Evolutionary conservation across 2,113 vertebrate species (phyloP).

Genomic region (Tonatia bakeri): DNA sequence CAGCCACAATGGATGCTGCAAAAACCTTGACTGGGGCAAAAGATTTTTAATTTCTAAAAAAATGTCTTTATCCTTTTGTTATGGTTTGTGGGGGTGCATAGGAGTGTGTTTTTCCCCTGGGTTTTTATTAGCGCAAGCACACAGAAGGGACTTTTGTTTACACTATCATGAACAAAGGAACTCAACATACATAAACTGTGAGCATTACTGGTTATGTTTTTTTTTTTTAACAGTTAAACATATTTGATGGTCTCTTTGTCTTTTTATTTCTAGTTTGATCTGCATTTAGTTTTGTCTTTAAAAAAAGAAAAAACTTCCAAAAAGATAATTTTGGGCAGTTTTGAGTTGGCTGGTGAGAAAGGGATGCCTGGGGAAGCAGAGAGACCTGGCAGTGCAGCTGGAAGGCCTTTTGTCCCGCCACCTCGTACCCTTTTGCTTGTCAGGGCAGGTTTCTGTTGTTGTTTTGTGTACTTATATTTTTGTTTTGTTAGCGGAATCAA

Average conservation of each 20-base stretch:
- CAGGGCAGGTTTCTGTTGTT: neutral
- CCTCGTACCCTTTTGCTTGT: neutral
- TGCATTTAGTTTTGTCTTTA: conserved; percentile 76
- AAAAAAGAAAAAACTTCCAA: conserved; percentile 54
- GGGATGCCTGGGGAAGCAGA: conserved; percentile 78
- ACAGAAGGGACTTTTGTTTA: conserved; percentile 78
- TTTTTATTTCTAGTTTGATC: conserved; percentile 78
- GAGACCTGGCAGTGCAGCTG: conserved; percentile 75
- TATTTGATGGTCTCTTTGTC: conserved; percentile 71
- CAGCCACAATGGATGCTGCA: conserved; percentile 73
- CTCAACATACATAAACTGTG: conserved; percentile 81
- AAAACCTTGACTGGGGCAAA: conserved; percentile 71
- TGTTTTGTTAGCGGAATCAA: conserved; percentile 56
- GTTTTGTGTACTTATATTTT: neutral
- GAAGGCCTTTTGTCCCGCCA: conserved; percentile 65
- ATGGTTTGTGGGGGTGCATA: conserved; percentile 67
- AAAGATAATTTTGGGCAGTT: conserved; percentile 70
- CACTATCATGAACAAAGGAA: conserved; percentile 83
- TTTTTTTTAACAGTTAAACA: conserved; percentile 72
- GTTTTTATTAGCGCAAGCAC: conserved; percentile 77
- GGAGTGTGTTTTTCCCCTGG: conserved; percentile 69
- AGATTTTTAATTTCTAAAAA: neutral
- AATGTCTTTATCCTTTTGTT: conserved; percentile 72
- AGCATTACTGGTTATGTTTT: conserved; percentile 73
- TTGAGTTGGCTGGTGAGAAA: conserved; percentile 81